Conservation (phyloP, 2,113 vertebrate species). For the Tyrannus savana region DNA sequence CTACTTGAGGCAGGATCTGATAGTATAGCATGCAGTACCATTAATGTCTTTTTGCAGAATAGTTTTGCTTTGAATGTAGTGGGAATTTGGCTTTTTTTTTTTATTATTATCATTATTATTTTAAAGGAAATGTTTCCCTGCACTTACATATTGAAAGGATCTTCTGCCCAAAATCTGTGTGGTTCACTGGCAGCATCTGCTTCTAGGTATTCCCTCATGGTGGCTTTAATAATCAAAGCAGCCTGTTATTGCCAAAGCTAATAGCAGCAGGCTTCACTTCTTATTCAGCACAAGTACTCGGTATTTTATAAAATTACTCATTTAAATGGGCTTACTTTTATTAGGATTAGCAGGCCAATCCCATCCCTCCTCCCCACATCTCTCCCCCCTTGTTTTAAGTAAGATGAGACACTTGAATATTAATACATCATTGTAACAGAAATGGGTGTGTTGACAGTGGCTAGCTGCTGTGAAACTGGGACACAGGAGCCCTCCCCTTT, state of each 20-base stretch:
- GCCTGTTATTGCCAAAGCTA: background rate
- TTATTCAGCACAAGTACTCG: background rate
- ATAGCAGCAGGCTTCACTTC: background rate
- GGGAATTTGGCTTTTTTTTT: background rate
- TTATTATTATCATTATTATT: background rate
- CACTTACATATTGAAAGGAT: background rate
- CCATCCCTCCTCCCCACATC: background rate
- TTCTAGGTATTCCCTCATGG: background rate
- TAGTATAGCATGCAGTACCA: background rate
- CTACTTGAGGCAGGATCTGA: background rate
- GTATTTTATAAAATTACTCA: conserved; percentile 38
- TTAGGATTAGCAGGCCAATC: background rate
- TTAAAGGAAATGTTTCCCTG: background rate
- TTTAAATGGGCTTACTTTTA: background rate
- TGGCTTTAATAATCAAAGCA: background rate
- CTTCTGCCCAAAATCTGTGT: background rate
- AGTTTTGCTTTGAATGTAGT: background rate
- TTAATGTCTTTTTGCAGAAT: background rate
- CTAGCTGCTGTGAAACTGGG: background rate
- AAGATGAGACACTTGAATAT: background rate
- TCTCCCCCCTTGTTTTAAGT: background rate
- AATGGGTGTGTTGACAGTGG: background rate
- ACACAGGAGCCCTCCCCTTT: background rate
- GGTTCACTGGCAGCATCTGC: background rate
- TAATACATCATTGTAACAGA: background rate